Base-by-base conservation (phyloP, 2,888 invertebrate genomes). In the Heteromyza rotundicornis region DNA sequence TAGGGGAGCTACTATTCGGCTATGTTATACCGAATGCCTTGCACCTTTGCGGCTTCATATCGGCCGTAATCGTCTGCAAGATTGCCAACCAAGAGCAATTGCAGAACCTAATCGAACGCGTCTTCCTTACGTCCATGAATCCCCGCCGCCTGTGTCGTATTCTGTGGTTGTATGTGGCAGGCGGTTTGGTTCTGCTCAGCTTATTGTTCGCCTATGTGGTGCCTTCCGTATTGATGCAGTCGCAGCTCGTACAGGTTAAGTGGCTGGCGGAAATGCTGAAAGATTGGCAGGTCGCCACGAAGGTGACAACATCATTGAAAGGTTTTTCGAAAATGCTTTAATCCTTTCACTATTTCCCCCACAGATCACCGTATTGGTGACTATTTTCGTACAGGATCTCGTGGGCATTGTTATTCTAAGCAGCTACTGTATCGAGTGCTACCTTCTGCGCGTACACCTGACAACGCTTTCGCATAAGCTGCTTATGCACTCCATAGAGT, bases 351-450 rank as follows among this genome's bases (percentile, higher is more conserved):
- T 19, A 10, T 50, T 59, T 50, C n/a, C n/a, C n/a, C n/a, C n/a
- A n/a, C 88, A 90, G 83, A 82, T 89, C 35, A 75, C 89, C 7
- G 80, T 92, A 61, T 86, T 92, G 24, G 77, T 88, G 44, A 89
- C 90, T 67, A 90, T 92, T 10, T 79, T 92, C 63, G 89, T 89
- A 81, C 92, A 93, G 76, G 92, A 94, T 78, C 88, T 92, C 82
- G 89, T 93, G 59, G 92, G 93, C 82, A 90, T 91, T n/a, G 90
- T 92, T 2, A 88, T 93, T 57, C 88, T 93, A 67, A 90, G 91
- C 27, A 92, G 91, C 80, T 94, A 93, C 80, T 92, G 92, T 72
- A 85, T 94, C 20, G 92, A 94, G 84, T 92, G 91, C 53, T 91
- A 92, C 79, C 83, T 94, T 59, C 79, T 94, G 66, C 89, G 89